Evolutionary conservation across 2,888 invertebrate genomes (phyloP), one percentile per base, ranked within the genome.

Genomic region (Scaptomyza flava): DNA sequence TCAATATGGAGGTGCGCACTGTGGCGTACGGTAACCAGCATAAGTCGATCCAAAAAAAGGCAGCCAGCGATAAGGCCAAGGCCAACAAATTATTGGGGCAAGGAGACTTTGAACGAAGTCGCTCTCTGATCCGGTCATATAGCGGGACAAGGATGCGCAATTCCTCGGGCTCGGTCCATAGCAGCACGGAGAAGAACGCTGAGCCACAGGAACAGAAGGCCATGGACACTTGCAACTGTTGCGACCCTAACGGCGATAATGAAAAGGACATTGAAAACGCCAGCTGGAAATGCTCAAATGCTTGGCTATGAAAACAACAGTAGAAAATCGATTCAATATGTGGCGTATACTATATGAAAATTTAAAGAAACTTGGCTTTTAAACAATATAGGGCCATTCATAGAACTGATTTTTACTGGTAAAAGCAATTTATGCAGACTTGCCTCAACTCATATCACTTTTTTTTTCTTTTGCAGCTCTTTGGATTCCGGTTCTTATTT

Each of bases 101-200:
- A 9, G 71, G 75, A 2, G 75, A 72, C 41, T 20, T 43, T 2
- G 33, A 34, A 0, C 52, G 68, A 0, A 54, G 46, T 43, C 54
- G 68, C 3, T 60, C 69, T 0, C 12, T 23, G 33, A 12, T 36
- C 1, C 42, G 38, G 6, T 2, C 27, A 4, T n/a, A 31, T 9
- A 48, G 31, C 31, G 17, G 23, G 7, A 3, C 31, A 27, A 56
- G 47, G 34, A 6, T 52, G 2, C 34, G 48, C 20, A 42, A 14
- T 11, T 38, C 43, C 1, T 47, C 67, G 12, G 66, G 57, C 27
- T 45, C 59, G 7, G 12, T 12, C n/a, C 47, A 58, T 42, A 50
- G 34, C 34, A 27, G 8, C 8, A 2, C 23, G 53, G 59, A 51
- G 3, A 23, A 38, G 8, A 6, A 0, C 0, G 7, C 2, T 12